Evolutionary conservation across 2,797 vertebrate genomes (phyloP).

Genomic region (Ctenopoma kingsleyae): DNA sequence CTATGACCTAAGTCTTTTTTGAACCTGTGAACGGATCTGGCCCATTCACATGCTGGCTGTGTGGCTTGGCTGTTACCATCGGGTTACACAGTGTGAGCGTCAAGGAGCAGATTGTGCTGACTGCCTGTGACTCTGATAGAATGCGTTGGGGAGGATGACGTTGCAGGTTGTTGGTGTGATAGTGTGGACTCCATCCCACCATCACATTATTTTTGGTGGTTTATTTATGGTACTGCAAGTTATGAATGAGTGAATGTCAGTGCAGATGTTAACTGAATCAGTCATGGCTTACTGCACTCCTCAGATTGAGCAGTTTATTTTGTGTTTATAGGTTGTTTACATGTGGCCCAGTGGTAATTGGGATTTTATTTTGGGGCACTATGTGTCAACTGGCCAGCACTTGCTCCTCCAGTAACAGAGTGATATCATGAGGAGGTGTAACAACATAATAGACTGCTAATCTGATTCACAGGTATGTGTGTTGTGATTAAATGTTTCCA

Average conservation of each 20-base stretch:
- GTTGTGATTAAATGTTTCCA: conserved; percentile 7
- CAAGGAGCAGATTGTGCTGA: conserved; percentile 75
- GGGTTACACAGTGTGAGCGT: conserved; percentile 70
- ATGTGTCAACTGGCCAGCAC: conserved; percentile 30
- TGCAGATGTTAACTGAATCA: conserved; percentile 64
- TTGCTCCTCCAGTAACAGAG: conserved; percentile 4
- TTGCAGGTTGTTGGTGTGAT: conserved; percentile 55
- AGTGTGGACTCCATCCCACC: conserved; percentile 37
- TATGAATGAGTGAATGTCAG: conserved; percentile 61
- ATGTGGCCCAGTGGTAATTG: conserved; percentile 24
- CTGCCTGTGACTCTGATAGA: conserved; percentile 54
- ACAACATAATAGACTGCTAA: conserved; percentile 14
- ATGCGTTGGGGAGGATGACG: conserved; percentile 41
- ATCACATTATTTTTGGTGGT: conserved; percentile 41
- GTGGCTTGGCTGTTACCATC: conserved; percentile 51
- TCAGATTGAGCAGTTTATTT: conserved; percentile 19
- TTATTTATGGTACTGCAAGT: conserved; percentile 33
- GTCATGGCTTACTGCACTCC: conserved; percentile 33
- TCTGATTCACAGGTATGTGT: conserved; percentile 19
- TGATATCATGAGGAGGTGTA: conserved; percentile 20
- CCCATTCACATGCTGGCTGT: conserved; percentile 46
- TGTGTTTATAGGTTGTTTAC: conserved; percentile 36
- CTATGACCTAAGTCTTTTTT: conserved; percentile 21
- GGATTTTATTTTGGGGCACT: conserved; percentile 12
- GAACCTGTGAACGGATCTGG: conserved; percentile 34